phyloP scores from a whole-genome alignment of 2,113 vertebrate species.

The Hyperoodon ampullatus region DNA sequence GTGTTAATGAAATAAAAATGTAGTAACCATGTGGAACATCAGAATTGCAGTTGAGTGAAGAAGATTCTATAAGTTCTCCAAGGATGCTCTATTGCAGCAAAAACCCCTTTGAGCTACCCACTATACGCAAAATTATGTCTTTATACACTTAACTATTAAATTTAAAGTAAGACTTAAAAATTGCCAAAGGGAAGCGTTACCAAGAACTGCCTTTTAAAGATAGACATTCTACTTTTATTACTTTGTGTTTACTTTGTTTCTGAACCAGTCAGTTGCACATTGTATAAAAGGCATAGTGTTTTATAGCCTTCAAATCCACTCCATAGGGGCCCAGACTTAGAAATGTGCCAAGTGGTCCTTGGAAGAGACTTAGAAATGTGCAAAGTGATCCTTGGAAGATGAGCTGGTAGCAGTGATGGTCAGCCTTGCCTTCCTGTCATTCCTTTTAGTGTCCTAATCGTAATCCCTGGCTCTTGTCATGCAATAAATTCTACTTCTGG shows the following conservation, averaged over 20 bases:
- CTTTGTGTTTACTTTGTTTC: slow-evolving; percentile 36
- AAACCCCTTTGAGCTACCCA: slow-evolving; percentile 37
- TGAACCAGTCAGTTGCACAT: not conserved
- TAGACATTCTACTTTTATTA: not conserved
- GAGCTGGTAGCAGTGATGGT: not conserved
- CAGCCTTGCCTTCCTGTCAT: not conserved
- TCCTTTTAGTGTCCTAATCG: not conserved
- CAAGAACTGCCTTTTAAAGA: slow-evolving; percentile 51
- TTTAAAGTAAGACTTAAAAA: slow-evolving; percentile 42
- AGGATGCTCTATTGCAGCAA: slow-evolving; percentile 63
- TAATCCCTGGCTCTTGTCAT: not conserved
- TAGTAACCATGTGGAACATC: slow-evolving; percentile 81
- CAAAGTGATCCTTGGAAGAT: not conserved
- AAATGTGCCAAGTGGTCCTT: not conserved
- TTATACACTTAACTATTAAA: slow-evolving; percentile 38
- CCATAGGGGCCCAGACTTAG: not conserved
- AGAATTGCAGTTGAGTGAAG: slow-evolving; percentile 78
- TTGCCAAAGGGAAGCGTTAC: not conserved
- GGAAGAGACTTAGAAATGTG: not conserved
- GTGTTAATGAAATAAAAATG: slow-evolving; percentile 84
- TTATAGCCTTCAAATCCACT: not conserved
- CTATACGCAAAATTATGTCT: slow-evolving; percentile 37
- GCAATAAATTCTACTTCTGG: not conserved
- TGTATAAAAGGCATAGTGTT: not conserved
- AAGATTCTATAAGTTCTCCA: slow-evolving; percentile 63